Evolutionary conservation across 2,797 vertebrate genomes (phyloP), one percentile per base, ranked within the genome.

Genomic region (Poeciliopsis presidionis): DNA sequence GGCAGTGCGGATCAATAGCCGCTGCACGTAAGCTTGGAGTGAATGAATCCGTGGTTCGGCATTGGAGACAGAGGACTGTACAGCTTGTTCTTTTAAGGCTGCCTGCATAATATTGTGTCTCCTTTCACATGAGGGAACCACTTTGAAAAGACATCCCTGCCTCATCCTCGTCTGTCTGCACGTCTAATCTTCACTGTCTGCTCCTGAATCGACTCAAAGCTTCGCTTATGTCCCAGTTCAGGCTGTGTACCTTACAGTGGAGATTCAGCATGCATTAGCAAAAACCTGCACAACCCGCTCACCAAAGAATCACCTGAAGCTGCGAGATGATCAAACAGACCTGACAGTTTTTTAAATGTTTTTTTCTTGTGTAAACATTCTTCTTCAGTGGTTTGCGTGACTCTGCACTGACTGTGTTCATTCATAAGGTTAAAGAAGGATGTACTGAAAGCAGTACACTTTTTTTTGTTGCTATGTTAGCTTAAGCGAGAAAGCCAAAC

Each of bases 111-210:
- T 72, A 73, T 75, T 75, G 45, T 74, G 61, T 61, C 77, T 75
- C 85, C 84, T 86, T 87, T 79, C 82, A 33, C 71, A 76, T 83
- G 83, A 85, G 82, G 77, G 43, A 77, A 46, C 4, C 43, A 25
- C 84, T 86, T 86, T 89, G 72, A 91, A 79, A 81, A 49, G 78
- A 82, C 77, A 81, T 84, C 75, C 70, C 76, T 73, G 39, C 8
- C 77, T 88, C 61, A 75, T 84, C 70, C 59, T 78, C 76, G 36
- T 83, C 80, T 85, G 81, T 93, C 90, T 90, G 73, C 79, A 76
- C 47, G 46, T 86, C 82, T 92, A 92, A 91, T 93, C 82, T 77
- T 81, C 77, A 69, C 84, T 76, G 83, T 91, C 89, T 92, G 77
- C 49, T 71, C 76, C 67, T 12, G 6, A 88, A 86, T 90, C 77